Percentiles rank a stretch among this genome's conserved stretches.
phyloP scores from a whole-genome alignment of 1,140 invertebrate species.

The Caerostris extrusa region DNA sequence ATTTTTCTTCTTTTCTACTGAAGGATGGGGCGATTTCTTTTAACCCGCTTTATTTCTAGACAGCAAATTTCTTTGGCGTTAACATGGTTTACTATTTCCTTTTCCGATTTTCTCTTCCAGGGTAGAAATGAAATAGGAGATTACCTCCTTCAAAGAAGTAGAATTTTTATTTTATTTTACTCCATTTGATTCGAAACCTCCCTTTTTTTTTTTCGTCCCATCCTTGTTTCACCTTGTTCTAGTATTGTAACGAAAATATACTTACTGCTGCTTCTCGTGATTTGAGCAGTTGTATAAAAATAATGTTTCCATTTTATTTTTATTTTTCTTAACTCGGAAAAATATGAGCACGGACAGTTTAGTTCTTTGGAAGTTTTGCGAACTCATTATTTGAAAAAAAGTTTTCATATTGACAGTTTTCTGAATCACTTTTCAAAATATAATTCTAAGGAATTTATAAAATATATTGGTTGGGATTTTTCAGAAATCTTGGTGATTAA shows the following conservation, averaged over 20 bases:
- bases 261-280: neutral
- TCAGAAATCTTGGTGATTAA: too few species aligned
- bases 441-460: too few species aligned
- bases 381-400: too few species aligned
- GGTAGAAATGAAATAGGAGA: conserved; percentile 25
- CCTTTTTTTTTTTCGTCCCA: neutral
- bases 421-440: too few species aligned
- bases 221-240: neutral
- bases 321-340: too few species aligned
- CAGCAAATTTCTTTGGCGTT: conserved; percentile 50
- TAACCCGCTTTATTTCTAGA: conserved; percentile 18
- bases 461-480: too few species aligned
- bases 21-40: conserved; percentile 1
- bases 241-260: neutral
- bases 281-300: neutral
- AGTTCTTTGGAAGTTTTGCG: too few species aligned
- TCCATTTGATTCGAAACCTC: neutral
- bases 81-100: conserved; percentile 45
- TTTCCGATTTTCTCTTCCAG: conserved; percentile 25
- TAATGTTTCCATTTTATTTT: neutral
- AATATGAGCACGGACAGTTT: too few species aligned
- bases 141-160: neutral
- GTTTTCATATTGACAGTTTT: too few species aligned
- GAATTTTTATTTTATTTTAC: neutral
- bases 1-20: neutral